Base-by-base conservation (phyloP, 2,113 vertebrate genomes). In the Amia ocellicauda region DNA sequence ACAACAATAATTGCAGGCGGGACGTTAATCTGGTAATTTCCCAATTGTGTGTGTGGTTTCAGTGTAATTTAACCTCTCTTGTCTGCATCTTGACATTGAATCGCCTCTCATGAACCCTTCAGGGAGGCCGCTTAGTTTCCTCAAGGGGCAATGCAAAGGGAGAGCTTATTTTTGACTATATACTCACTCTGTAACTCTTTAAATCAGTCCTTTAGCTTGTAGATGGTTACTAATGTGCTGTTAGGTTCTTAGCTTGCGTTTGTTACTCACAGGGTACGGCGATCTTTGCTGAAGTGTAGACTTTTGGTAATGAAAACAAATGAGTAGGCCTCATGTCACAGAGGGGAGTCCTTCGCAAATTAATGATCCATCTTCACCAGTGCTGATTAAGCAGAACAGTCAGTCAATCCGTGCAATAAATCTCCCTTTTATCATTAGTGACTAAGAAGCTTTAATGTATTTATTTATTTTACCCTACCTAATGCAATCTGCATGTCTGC, bases 261-360 rank as follows among this genome's bases (percentile, higher is more conserved):
- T 16, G 2, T n/a, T 47, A 47, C 17, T 14, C 43, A 47, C 17
- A 47, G 43, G 43, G 8, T 47, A 14, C 14, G 9, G 17, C 17
- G n/a, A 17, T 47, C 14, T 4, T 4, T 47, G 8, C 3, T 17
- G 13, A 47, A 47, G 43, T 47, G 16, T 47, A 47, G 16, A n/a
- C 43, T 47, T 47, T 47, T 47, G 16, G 43, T 47, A 13, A 8
- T 47, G 43, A 47, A 47, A 47, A 47, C 43, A 47, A 47, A 47
- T 47, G 43, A 47, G 43, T 3, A 17, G 8, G 7, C 43, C 43
- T 47, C 9, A 17, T 16, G 3, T 47, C 43, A 47, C 9, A 14
- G 17, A 47, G 16, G 43, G 43, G 43, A 47, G 43, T 47, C 31
- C 31, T 36, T 7, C 31, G 11, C 31, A 47, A 16, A 47, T 2